Percentiles rank a stretch among this genome's conserved stretches.
Conservation (phyloP, 92 coral and sea anemone species). For the Heliopora coerulea region DNA sequence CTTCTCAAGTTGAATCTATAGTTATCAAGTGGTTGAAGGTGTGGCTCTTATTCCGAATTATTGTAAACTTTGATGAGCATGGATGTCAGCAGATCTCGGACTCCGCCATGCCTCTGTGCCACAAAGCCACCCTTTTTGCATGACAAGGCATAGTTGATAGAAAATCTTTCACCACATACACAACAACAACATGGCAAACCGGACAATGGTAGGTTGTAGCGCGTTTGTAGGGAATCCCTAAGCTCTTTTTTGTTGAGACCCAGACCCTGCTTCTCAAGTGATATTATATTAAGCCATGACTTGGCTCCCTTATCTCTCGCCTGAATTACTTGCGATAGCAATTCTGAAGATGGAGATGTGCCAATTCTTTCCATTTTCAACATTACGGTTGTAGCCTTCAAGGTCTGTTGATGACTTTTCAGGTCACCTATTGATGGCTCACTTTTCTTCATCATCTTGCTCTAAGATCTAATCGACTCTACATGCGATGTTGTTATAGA, state of each 20-base stretch:
- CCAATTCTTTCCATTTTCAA: slow-evolving; percentile 35
- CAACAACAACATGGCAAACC: slow-evolving; percentile 29
- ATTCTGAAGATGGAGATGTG: slow-evolving; percentile 28
- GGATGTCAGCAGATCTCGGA: slow-evolving; percentile 38
- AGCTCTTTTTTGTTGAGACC: slow-evolving; percentile 29
- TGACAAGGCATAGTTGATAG: slow-evolving; percentile 18
- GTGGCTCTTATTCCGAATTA: slow-evolving; percentile 27
- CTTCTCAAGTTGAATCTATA: slow-evolving; percentile 27
- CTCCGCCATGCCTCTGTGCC: slow-evolving; percentile 45
- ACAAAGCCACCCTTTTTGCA: slow-evolving; percentile 45
- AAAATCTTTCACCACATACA: slow-evolving; percentile 27
- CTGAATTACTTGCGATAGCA: slow-evolving; percentile 1
- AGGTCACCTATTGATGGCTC: neutral
- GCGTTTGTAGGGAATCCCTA: slow-evolving; percentile 23
- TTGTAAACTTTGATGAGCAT: slow-evolving; percentile 33
- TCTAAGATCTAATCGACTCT: slow-evolving; percentile 51
- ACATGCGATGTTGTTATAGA: slow-evolving; percentile 49
- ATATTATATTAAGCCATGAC: slow-evolving; percentile 35
- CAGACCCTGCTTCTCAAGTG: slow-evolving; percentile 22
- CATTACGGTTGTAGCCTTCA: slow-evolving; percentile 31
- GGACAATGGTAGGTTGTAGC: neutral
- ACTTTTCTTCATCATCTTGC: slow-evolving; percentile 1
- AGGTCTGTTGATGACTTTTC: slow-evolving; percentile 16
- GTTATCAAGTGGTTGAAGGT: slow-evolving; percentile 38
- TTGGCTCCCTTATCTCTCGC: slow-evolving; percentile 7